A percentile compares a stretch with the other conserved stretches of the same genome.
Conservation (phyloP, 1,140 invertebrate genomes). For the Acromyrmex echinatior region DNA sequence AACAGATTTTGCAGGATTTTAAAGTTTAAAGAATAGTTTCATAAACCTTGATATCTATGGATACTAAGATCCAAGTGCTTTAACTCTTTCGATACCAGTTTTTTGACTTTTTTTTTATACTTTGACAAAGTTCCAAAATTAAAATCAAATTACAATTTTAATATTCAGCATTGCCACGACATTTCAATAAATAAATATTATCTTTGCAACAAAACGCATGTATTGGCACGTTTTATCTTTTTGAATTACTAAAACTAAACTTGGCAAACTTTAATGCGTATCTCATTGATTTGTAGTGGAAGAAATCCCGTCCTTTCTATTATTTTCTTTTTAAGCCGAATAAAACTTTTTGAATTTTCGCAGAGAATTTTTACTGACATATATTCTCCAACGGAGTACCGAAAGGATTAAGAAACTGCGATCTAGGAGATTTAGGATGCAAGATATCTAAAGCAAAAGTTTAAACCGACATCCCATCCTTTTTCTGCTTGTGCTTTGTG, state of each 20-base stretch:
- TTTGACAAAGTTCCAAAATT: neutral
- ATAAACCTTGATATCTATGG: neutral
- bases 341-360: constrained; percentile 3
- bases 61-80: constrained; percentile 2
- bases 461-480: constrained; percentile 30
- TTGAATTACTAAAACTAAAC: neutral
- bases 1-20: neutral
- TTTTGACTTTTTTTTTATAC: neutral
- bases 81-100: neutral
- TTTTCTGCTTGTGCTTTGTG: constrained; percentile 27
- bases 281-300: neutral
- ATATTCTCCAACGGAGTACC: neutral
- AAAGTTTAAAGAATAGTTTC: neutral
- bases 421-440: constrained; percentile 37
- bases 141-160: neutral
- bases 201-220: neutral
- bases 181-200: neutral
- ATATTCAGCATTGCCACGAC: neutral
- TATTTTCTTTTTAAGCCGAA: neutral
- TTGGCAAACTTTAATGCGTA: neutral
- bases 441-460: constrained; percentile 16
- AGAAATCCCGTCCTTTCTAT: neutral
- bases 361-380: too few relatives aligned
- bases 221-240: neutral
- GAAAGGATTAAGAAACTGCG: constrained; percentile 16